Conservation (phyloP, 2,113 vertebrate genomes). For the Falcunculus frontatus region DNA sequence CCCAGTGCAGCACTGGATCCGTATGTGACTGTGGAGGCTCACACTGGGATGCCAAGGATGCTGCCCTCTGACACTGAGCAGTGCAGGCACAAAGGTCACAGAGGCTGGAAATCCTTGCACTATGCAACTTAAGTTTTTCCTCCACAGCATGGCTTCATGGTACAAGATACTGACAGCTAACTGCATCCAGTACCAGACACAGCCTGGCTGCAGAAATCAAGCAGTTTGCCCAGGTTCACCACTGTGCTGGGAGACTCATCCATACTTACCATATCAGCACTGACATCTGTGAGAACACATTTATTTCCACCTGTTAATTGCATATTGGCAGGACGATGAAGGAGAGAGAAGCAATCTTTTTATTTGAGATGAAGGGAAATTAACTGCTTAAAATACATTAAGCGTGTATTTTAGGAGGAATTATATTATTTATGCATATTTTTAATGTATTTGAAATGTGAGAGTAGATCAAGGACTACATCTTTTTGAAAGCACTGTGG, state of each 20-base stretch:
- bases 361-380: background rate
- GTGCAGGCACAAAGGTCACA: background rate
- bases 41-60: background rate
- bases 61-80: background rate
- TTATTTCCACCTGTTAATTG: background rate
- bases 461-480: background rate
- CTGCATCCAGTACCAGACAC: background rate
- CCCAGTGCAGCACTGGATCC: background rate
- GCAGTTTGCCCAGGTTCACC: background rate
- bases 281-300: background rate
- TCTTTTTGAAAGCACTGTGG: background rate
- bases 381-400: too few species aligned
- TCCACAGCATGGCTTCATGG: background rate
- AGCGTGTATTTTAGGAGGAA: background rate
- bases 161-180: background rate
- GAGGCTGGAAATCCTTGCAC: background rate
- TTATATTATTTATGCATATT: background rate
- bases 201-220: background rate
- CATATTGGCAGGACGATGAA: background rate
- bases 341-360: background rate
- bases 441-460: background rate
- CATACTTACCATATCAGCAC: background rate
- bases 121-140: background rate
- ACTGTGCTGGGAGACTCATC: background rate
- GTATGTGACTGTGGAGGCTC: background rate